Evolutionary conservation across 2,797 vertebrate species (phyloP).

Genomic region (Zenarchopterus dispar): DNA sequence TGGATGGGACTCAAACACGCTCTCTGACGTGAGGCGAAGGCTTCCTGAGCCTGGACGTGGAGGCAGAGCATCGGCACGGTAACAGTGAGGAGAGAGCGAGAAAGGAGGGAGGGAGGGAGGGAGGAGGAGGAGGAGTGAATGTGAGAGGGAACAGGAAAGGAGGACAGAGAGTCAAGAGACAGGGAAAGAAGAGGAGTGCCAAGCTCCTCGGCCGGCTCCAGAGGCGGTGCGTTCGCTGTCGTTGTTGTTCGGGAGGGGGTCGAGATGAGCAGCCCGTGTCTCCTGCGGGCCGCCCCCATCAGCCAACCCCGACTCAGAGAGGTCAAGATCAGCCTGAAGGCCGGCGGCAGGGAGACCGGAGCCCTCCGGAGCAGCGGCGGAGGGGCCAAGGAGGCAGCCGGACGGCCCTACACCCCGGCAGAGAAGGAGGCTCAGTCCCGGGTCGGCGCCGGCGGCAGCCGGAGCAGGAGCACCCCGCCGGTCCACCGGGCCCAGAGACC

Average conservation of each 20-base stretch:
- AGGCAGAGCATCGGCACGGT: constrained; percentile 65
- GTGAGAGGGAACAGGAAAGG: constrained; percentile 67
- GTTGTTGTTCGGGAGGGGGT: constrained; percentile 47
- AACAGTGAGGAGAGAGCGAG: constrained; percentile 56
- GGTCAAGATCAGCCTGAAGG: constrained; percentile 83
- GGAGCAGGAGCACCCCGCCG: constrained; percentile 84
- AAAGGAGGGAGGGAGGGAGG: constrained; percentile 29
- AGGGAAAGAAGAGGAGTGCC: constrained; percentile 65
- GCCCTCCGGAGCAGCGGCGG: constrained; percentile 48
- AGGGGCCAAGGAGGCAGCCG: constrained; percentile 52
- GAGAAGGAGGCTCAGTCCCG: constrained; percentile 68
- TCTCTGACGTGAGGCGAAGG: constrained; percentile 59
- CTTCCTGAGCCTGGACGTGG: constrained; percentile 62
- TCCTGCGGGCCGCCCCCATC: constrained; percentile 77
- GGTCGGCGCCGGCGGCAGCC: constrained; percentile 59
- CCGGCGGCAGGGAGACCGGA: constrained; percentile 68
- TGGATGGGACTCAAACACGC: constrained; percentile 69
- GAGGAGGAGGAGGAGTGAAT: constrained; percentile 52
- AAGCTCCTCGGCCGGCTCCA: constrained; percentile 59
- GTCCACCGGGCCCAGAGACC: constrained; percentile 67
- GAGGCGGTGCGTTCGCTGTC: constrained; percentile 46
- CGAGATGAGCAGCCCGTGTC: constrained; percentile 85
- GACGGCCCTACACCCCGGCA: constrained; percentile 41
- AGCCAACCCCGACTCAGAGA: constrained; percentile 80
- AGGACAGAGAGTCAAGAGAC: constrained; percentile 71